These are phyloP conservation scores for Lasaia peninsularis DNA, from an alignment of 1,140 invertebrate species.

Conservation along the genomic window DNA sequence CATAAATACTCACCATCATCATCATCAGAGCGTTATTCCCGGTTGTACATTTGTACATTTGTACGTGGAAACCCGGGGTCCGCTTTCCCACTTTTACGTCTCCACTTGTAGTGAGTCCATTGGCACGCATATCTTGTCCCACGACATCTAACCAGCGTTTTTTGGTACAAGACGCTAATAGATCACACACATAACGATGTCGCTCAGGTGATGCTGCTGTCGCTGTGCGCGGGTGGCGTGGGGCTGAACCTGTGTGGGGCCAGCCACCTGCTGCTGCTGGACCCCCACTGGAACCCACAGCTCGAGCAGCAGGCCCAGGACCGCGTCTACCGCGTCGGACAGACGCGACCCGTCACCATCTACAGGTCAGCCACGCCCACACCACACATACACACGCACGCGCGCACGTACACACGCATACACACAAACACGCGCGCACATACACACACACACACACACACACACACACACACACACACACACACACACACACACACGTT, in stretches of 20 bases:
- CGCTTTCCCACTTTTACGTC: too few species aligned
- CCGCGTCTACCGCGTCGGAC: slow-evolving; percentile 93
- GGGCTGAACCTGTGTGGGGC: slow-evolving; percentile 93
- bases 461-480: neutral
- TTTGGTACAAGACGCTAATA: too few species aligned
- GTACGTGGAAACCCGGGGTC: too few species aligned
- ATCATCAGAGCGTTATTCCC: too few species aligned
- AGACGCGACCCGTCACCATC: slow-evolving; percentile 87
- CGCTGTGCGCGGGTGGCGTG: slow-evolving; percentile 92
- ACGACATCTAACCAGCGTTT: too few species aligned
- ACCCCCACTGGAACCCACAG: slow-evolving; percentile 97
- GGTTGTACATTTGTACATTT: too few species aligned
- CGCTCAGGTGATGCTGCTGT: slow-evolving; percentile 88
- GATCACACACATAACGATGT: too few species aligned
- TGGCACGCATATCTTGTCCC: too few species aligned
- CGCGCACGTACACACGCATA: neutral
- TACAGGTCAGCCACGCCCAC: slow-evolving; percentile 83
- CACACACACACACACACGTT: neutral
- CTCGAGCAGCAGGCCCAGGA: slow-evolving; percentile 95
- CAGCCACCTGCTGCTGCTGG: slow-evolving; percentile 92
- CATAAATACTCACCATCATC: too few species aligned
- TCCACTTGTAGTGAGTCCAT: too few species aligned
- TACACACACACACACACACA: neutral
- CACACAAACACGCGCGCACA: neutral
- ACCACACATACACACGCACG: neutral